These are phyloP conservation scores for Drosophila pseudoobscura DNA, from an alignment of 1,140 invertebrate species.

Conservation along the genomic window DNA sequence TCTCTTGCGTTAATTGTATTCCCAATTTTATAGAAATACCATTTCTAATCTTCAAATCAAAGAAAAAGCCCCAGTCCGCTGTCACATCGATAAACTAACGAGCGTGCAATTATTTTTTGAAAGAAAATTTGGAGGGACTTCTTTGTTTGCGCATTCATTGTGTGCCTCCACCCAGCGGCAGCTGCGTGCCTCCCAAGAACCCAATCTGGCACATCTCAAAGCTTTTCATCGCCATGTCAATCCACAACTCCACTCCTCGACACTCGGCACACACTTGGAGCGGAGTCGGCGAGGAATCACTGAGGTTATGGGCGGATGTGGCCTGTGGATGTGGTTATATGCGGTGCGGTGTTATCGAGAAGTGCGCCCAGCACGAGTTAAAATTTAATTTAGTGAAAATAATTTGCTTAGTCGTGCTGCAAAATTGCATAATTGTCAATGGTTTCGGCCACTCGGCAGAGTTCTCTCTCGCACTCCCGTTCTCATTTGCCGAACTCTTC, in stretches of 20 bases:
- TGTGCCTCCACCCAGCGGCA: constrained; percentile 19
- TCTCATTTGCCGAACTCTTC: constrained; percentile 12
- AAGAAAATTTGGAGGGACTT: constrained; percentile 19
- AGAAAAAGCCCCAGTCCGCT: no score
- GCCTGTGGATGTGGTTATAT: constrained; percentile 31
- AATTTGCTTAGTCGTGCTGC: constrained; percentile 80
- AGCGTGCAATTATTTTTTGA: background rate
- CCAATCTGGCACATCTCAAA: constrained; percentile 10
- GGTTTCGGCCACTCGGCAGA: constrained; percentile 29
- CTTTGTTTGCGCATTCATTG: constrained; percentile 35
- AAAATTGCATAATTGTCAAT: constrained; percentile 78
- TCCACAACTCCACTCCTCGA: constrained; percentile 28
- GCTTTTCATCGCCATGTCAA: constrained; percentile 62
- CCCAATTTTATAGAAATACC: no score
- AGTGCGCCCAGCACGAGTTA: constrained; percentile 82
- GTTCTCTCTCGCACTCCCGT: background rate
- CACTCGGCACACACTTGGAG: constrained; percentile 36
- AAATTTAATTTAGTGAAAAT: constrained; percentile 82
- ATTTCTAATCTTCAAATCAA: no score
- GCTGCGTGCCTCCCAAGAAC: constrained; percentile 36
- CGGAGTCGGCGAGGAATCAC: constrained; percentile 29
- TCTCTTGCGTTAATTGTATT: no score
- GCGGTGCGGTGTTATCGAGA: constrained; percentile 38
- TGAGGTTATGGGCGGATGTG: constrained; percentile 51
- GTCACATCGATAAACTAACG: no score